Evolutionary conservation across 1,140 invertebrate species (phyloP).

Genomic region (Teleopsis dalmanni): DNA sequence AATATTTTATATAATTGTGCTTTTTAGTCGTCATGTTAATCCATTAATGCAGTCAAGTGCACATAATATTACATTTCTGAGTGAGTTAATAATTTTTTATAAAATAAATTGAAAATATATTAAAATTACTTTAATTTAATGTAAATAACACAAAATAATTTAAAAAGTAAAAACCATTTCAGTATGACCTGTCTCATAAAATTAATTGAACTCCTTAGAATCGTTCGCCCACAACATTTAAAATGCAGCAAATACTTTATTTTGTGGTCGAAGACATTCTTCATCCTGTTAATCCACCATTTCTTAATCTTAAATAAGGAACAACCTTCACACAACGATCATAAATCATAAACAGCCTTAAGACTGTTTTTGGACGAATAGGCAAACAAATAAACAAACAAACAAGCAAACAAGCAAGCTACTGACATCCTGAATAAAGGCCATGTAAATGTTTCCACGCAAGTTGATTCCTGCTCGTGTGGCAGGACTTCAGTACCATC

Average conservation of each 20-base stretch:
- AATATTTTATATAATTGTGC: no score
- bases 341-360: constrained; percentile 39
- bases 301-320: constrained; percentile 15
- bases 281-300: neutral
- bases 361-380: constrained; percentile 5
- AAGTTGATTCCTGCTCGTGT: neutral
- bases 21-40: no score
- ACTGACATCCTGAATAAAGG: constrained; percentile 4
- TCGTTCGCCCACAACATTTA: neutral
- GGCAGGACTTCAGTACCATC: no score
- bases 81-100: no score
- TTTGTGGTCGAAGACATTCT: neutral
- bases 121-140: no score
- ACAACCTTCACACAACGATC: constrained; percentile 39
- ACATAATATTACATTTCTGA: no score
- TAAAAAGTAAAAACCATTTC: no score
- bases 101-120: no score
- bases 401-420: neutral
- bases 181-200: constrained; percentile 9
- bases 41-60: no score
- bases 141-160: no score
- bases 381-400: neutral
- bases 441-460: neutral
- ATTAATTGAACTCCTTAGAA: constrained; percentile 9
- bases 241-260: neutral